These are phyloP conservation scores for Drosophila repleta DNA, from an alignment of 1,140 invertebrate genomes.

Conservation along the genomic window DNA sequence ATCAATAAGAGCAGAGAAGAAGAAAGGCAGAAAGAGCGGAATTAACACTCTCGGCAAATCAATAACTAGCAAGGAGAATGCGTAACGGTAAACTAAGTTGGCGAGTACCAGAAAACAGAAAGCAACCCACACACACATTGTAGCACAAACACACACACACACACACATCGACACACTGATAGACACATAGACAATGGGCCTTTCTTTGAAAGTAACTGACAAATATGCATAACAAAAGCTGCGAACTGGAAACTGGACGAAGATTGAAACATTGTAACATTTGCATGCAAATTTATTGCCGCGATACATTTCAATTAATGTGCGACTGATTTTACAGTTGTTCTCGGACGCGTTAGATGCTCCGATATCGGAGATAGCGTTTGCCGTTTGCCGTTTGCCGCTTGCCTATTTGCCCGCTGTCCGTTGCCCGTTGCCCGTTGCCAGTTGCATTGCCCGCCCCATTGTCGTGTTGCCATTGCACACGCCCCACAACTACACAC, in stretches of 20 bases:
- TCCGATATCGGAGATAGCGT: conserved; percentile 17
- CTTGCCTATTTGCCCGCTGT: background rate
- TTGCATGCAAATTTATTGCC: conserved; percentile 49
- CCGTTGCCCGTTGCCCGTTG: background rate
- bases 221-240: conserved; percentile 55
- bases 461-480: conserved; percentile 28
- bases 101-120: conserved; percentile 27
- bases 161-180: background rate
- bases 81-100: conserved; percentile 36
- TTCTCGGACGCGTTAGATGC: conserved; percentile 35
- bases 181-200: conserved; percentile 30
- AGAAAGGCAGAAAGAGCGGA: conserved; percentile 14
- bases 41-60: conserved; percentile 30
- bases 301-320: conserved; percentile 56
- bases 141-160: background rate
- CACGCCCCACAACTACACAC: conserved; percentile 41
- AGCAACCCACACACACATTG: conserved; percentile 12
- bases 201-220: conserved; percentile 39
- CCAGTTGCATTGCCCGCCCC: conserved; percentile 32
- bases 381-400: conserved; percentile 1
- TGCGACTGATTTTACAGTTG: conserved; percentile 55
- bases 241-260: conserved; percentile 8
- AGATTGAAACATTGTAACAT: conserved; percentile 42
- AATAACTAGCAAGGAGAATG: conserved; percentile 38
- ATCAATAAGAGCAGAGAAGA: conserved; percentile 5